Evolutionary conservation across 1,140 invertebrate genomes (phyloP), one percentile per base, ranked within the genome.

Genomic region (Drosophila bipectinata): DNA sequence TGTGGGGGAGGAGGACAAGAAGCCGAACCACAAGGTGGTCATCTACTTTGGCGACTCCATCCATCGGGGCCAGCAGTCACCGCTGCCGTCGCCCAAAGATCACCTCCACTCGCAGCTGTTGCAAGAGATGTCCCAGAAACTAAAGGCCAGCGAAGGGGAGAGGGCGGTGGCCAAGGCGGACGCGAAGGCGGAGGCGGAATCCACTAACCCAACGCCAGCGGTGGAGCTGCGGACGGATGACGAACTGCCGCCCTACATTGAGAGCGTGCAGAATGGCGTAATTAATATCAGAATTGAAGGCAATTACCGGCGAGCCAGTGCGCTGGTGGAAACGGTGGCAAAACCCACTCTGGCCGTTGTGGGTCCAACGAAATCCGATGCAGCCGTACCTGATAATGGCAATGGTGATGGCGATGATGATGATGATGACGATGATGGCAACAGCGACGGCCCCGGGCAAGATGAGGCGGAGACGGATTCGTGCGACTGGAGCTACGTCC

Each of bases 401-500:
- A 26, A 49, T 56, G 32, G 52, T 39, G 45, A 57, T 57, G 47
- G 92, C 37, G 92, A 91, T 62, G 89, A 90, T 30, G 68, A 77
- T 52, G 81, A 82, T 24, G 79, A 69, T 49, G 83, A 77, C 59
- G 76, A 62, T 4, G 53, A 64, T 73, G 75, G 68, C 12, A 68
- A 79, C 57, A 80, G 85, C 77, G 81, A 82, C 77, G 79, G 79
- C 85, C 80, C 87, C 75, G 85, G 79, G 76, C 83, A 87, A 77
- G 84, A 88, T 83, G 63, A 66, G 63, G 83, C 79, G 48, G 83
- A 87, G 79, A 87, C 80, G 49, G 91, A 93, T 85, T 92, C 94
- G 92, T 88, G 84, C 66, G 95, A 95, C 91, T 95, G 95, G 95
- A 95, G 95, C 80, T 95, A 95, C 88, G 95, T 95, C 39, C 95